phyloP scores from a whole-genome alignment of 1,140 invertebrate genomes.

The Nomia melanderi region DNA sequence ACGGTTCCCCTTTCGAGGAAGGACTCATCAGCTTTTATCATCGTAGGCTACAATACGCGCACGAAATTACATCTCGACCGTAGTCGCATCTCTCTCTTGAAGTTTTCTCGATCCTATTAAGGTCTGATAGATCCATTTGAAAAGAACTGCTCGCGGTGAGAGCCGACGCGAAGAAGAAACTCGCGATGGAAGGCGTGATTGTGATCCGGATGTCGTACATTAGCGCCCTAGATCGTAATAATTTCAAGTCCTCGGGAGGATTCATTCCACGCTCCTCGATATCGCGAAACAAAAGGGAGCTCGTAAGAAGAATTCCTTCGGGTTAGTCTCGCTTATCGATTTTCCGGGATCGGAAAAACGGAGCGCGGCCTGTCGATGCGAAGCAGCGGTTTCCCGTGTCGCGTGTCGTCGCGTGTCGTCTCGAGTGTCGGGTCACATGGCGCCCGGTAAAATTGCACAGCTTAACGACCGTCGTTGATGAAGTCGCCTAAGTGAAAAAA shows the following conservation, averaged over 20 bases:
- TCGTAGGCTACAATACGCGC: slow-evolving; percentile 49
- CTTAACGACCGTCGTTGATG: slow-evolving; percentile 39
- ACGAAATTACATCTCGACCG: slow-evolving; percentile 56
- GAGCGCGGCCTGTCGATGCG: not conserved
- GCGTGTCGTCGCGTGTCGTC: slow-evolving; percentile 5
- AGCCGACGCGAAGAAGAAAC: slow-evolving; percentile 60
- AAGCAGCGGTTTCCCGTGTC: slow-evolving; percentile 14
- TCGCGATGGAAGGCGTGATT: slow-evolving; percentile 64
- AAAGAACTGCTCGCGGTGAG: slow-evolving; percentile 64
- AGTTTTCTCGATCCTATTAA: slow-evolving; percentile 56
- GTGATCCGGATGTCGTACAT: slow-evolving; percentile 64
- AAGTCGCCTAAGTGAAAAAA: slow-evolving; percentile 50
- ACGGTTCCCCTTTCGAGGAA: no score
- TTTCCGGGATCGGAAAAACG: not conserved
- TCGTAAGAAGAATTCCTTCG: no score
- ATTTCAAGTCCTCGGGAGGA: not conserved
- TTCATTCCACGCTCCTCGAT: no score
- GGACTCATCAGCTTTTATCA: slow-evolving; percentile 14
- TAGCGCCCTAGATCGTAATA: slow-evolving; percentile 46
- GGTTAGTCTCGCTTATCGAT: not conserved
- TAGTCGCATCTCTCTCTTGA: not conserved
- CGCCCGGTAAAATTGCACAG: slow-evolving; percentile 43
- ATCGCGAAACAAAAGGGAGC: not conserved
- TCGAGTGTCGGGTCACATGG: slow-evolving; percentile 21
- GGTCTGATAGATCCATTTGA: slow-evolving; percentile 51